A percentile compares a stretch with the other conserved stretches of the same genome.
These are phyloP conservation scores for Zaprionus capensis DNA, from an alignment of 1,140 invertebrate genomes.

Conservation along the genomic window DNA sequence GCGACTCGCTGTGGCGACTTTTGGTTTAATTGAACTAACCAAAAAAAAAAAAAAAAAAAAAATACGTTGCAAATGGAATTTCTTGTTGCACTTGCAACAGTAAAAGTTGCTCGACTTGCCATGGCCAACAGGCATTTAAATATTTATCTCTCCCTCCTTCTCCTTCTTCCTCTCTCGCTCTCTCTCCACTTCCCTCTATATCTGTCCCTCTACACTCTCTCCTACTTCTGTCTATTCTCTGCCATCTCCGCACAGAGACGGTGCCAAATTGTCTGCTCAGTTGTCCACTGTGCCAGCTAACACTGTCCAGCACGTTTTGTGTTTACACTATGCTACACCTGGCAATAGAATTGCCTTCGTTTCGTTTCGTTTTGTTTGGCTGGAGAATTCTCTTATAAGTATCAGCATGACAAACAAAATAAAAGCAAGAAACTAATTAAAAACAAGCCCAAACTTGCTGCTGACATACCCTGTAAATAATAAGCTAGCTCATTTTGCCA, in stretches of 20 bases:
- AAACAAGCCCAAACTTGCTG: background rate
- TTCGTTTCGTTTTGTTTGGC: background rate
- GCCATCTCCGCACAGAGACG: conserved; percentile 8
- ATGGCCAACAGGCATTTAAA: conserved; percentile 25
- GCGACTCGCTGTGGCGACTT: conserved; percentile 21
- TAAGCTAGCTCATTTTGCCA: background rate
- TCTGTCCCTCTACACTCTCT: background rate
- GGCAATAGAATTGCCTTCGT: background rate
- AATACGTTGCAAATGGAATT: conserved; percentile 41
- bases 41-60: conserved; percentile 34
- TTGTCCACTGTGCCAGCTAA: conserved; percentile 6
- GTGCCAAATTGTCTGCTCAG: conserved; percentile 60
- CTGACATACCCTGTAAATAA: background rate
- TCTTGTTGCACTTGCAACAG: conserved; percentile 40
- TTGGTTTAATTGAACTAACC: conserved; percentile 44
- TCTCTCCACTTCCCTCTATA: background rate
- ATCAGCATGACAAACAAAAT: background rate
- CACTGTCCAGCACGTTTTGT: background rate
- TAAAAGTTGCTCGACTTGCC: conserved; percentile 48
- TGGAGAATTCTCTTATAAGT: no score
- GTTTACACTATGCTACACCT: background rate
- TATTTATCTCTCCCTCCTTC: background rate
- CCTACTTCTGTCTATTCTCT: background rate
- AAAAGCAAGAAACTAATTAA: background rate
- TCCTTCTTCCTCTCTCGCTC: background rate